These are phyloP conservation scores for Elegia similella DNA, from an alignment of 2,888 invertebrate genomes.

Conservation along the genomic window DNA sequence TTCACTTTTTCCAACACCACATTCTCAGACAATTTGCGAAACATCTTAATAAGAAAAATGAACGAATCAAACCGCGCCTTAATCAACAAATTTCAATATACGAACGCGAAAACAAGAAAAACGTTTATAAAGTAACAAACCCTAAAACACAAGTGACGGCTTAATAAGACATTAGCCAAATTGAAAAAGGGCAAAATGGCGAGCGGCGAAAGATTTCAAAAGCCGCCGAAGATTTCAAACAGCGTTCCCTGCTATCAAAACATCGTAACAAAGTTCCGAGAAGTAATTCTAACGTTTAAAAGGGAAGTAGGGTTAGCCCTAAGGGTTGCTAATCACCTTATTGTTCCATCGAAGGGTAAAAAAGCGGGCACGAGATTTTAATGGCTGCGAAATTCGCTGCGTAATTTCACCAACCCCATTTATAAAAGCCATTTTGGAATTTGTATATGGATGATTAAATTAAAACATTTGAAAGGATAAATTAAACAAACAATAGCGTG, in stretches of 20 bases:
- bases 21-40: too few relatives aligned
- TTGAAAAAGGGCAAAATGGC: constrained; percentile 28
- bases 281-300: constrained; percentile 53
- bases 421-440: constrained; percentile 5
- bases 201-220: constrained; percentile 35
- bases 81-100: not conserved
- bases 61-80: not conserved
- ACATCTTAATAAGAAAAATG: not conserved
- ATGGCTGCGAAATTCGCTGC: constrained; percentile 34
- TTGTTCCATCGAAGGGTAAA: constrained; percentile 47
- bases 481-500: not conserved
- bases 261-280: constrained; percentile 50
- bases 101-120: constrained; percentile 9
- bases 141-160: constrained; percentile 36
- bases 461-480: not conserved
- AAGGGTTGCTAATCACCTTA: constrained; percentile 60
- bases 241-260: constrained; percentile 48
- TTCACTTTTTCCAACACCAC: too few relatives aligned
- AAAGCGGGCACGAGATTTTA: constrained; percentile 43
- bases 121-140: constrained; percentile 23
- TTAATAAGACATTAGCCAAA: constrained; percentile 38
- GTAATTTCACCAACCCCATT: constrained; percentile 30
- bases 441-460: constrained; percentile 15
- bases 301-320: constrained; percentile 42
- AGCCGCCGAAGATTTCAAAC: constrained; percentile 29